A percentile compares a stretch with the other conserved stretches of the same genome.
These are phyloP conservation scores for Hirtodrosophila cameraria DNA, from an alignment of 2,888 invertebrate species.

Conservation along the genomic window DNA sequence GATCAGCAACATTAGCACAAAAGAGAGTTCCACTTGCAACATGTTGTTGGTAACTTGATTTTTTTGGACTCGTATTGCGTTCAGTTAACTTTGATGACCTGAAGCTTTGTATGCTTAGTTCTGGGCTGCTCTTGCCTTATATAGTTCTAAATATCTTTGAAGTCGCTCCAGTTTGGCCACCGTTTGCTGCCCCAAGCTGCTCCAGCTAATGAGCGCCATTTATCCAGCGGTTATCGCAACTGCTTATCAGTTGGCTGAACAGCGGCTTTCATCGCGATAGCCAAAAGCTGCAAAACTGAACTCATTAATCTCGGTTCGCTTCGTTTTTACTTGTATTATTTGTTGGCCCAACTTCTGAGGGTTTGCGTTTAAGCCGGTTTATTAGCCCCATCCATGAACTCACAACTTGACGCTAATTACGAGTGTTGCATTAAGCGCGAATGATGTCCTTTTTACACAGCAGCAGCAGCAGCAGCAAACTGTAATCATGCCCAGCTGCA, in stretches of 20 bases:
- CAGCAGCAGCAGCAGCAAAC: too few relatives aligned
- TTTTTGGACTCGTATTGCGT: background rate
- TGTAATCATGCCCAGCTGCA: too few relatives aligned
- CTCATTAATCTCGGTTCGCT: constrained; percentile 57
- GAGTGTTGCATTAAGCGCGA: too few relatives aligned
- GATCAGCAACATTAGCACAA: constrained; percentile 18
- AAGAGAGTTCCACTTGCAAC: constrained; percentile 1
- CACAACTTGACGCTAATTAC: constrained; percentile 37
- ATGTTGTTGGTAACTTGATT: background rate
- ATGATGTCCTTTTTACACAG: too few relatives aligned
- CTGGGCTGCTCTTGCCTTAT: constrained; percentile 11
- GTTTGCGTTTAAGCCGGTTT: constrained; percentile 21
- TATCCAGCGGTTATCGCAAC: constrained; percentile 54
- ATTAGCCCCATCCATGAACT: background rate
- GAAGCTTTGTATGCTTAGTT: constrained; percentile 19
- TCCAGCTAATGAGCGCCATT: constrained; percentile 69
- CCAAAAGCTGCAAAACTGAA: constrained; percentile 9
- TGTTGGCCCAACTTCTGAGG: constrained; percentile 18
- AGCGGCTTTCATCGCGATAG: constrained; percentile 71
- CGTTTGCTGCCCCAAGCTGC: too few relatives aligned
- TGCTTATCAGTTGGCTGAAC: constrained; percentile 53
- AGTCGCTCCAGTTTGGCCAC: background rate
- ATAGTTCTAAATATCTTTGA: constrained; percentile 18
- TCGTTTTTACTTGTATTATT: background rate
- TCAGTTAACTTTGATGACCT: constrained; percentile 1